Conservation (phyloP, 2,113 vertebrate species). For the Cinclus mexicanus region DNA sequence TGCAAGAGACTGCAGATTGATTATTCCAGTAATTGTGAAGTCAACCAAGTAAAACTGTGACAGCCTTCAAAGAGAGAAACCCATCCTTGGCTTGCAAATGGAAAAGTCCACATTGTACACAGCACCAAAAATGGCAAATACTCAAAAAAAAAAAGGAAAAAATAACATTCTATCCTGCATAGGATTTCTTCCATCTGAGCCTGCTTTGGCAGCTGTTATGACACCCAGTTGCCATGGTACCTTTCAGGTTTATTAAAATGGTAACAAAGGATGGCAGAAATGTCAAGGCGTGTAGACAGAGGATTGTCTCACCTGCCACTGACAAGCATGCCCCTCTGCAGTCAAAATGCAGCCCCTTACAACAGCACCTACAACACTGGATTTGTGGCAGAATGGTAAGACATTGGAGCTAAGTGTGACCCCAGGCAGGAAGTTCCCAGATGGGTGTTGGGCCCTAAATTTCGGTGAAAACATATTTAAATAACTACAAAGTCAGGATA, state of each 20-base stretch:
- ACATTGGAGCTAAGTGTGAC: not conserved
- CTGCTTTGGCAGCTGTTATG: not conserved
- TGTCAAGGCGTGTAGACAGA: not conserved
- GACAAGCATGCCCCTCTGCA: not conserved
- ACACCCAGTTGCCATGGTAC: conserved; percentile 16
- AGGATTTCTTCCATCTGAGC: not conserved
- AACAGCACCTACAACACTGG: not conserved
- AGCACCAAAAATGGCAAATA: not conserved
- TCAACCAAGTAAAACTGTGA: not conserved
- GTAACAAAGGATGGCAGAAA: conserved; percentile 6
- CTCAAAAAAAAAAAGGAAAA: not conserved
- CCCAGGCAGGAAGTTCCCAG: not conserved
- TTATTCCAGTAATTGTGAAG: not conserved
- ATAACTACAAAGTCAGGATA: not conserved
- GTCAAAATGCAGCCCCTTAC: not conserved
- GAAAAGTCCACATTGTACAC: not conserved
- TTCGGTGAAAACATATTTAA: not conserved
- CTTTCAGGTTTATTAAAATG: conserved; percentile 26
- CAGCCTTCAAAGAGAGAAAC: not conserved
- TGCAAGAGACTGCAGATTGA: not conserved
- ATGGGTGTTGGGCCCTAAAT: not conserved
- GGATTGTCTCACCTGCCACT: not conserved
- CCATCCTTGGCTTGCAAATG: not conserved
- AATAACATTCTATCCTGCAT: not conserved
- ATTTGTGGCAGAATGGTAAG: not conserved